Conservation (phyloP, 2,113 vertebrate genomes). For the Periophthalmodon schlosseri region DNA sequence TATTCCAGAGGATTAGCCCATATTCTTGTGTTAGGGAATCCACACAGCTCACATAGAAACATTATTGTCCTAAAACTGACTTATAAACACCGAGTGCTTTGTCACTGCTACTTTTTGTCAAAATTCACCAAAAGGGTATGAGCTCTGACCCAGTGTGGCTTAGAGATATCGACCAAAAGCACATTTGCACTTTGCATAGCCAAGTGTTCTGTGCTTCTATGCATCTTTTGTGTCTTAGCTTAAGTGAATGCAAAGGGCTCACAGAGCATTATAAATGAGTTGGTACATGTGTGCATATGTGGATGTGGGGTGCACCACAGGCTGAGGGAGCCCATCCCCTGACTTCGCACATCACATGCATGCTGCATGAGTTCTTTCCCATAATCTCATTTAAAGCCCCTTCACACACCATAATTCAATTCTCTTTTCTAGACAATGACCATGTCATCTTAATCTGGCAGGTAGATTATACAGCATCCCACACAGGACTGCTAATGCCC, state of each 20-base stretch:
- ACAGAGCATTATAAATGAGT: slow-evolving; percentile 19
- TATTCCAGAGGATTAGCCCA: slow-evolving; percentile 66
- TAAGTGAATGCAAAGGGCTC: slow-evolving; percentile 45
- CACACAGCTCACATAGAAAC: slow-evolving; percentile 24
- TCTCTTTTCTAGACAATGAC: slow-evolving; percentile 78
- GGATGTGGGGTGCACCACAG: slow-evolving; percentile 7
- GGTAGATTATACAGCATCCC: slow-evolving; percentile 76
- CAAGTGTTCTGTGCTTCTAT: slow-evolving; percentile 23
- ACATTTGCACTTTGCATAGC: slow-evolving; percentile 31
- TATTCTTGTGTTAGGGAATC: slow-evolving; percentile 45
- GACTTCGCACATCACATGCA: slow-evolving; percentile 61
- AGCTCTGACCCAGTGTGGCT: slow-evolving; percentile 3
- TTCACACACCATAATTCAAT: slow-evolving; percentile 78
- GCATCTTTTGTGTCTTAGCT: slow-evolving; percentile 36
- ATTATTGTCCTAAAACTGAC: slow-evolving; percentile 31
- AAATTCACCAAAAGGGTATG: slow-evolving; percentile 18
- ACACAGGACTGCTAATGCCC: slow-evolving; percentile 71
- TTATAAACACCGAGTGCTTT: slow-evolving; percentile 28
- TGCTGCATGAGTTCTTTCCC: slow-evolving; percentile 59
- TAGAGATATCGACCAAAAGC: slow-evolving; percentile 29
- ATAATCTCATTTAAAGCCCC: slow-evolving; percentile 77
- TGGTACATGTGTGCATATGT: slow-evolving; percentile 4
- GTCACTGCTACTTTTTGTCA: slow-evolving; percentile 10
- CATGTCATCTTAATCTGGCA: slow-evolving; percentile 80
- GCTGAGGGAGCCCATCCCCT: slow-evolving; percentile 37